Evolutionary conservation across 2,113 vertebrate species (phyloP), one percentile per base, ranked within the genome.

Genomic region (Passer montanus): DNA sequence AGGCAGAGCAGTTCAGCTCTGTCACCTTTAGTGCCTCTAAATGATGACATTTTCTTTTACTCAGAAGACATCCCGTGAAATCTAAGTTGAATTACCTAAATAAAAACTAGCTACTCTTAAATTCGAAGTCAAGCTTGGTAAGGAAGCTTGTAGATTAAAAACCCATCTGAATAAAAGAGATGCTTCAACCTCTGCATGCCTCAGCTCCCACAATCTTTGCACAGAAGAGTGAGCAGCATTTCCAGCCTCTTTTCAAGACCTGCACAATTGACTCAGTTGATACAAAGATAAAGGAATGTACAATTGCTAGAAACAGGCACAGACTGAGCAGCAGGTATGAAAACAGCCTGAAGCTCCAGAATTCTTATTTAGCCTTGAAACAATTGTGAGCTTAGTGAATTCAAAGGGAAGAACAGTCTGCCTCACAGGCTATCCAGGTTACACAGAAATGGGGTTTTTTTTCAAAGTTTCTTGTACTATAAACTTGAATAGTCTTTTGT

Each of bases 81-180:
- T 3, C 5, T 1, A 55, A 49, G 22, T 6, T 76, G 24, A 83
- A 62, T 43, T 79, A 37, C 27, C 44, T 37, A 53, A 83, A 43
- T 27, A 47, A 66, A 79, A 60, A 22, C 0, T 0, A 31, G 33
- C 0, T 0, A 64, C 39, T 62, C 73, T 59, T 44, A 88, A 88
- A 66, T 56, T n/a, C 37, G 6, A 74, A 74, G 49, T 37, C 33
- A 77, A 69, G 26, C 9, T 89, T 24, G 43, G n/a, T 72, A 84
- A 84, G 28, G 30, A 67, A 72, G 20, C 8, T 69, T 37, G 14
- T 46, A 78, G 46, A 62, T 74, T 66, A 69, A 59, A 84, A 63
- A 2, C 4, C 8, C 28, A 24, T 28, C 15, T 39, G 20, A 87
- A 73, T 24, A 41, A 23, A 24, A 53, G 27, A 43, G 23, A 37